A percentile compares a stretch with the other conserved stretches of the same genome.
Conservation (phyloP, 37 sponge, comb jelly and placozoan genomes). For the Beroe forskalii region DNA sequence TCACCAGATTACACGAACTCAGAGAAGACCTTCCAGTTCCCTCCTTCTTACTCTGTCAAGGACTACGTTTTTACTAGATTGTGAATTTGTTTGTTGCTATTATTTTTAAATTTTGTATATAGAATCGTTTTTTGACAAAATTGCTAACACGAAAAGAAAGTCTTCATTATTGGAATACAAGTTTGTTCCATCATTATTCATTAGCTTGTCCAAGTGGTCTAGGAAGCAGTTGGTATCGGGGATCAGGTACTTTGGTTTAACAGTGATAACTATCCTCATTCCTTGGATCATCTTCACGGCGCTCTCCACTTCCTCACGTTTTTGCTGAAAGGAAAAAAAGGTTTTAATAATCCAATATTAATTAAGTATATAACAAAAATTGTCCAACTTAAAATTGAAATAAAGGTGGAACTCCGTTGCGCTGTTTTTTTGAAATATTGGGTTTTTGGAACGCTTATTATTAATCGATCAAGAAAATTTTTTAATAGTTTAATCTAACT, state of each 20-base stretch:
- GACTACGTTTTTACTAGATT: not conserved
- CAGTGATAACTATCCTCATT: constrained; percentile 21
- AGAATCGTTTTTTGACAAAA: too few relatives aligned
- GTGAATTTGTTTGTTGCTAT: not conserved
- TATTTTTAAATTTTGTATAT: too few relatives aligned
- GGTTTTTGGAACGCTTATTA: too few relatives aligned
- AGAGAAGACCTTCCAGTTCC: not conserved
- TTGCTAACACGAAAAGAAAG: too few relatives aligned
- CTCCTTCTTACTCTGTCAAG: not conserved
- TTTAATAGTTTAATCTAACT: too few relatives aligned
- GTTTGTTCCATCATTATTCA: not conserved
- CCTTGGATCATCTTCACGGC: constrained; percentile 54
- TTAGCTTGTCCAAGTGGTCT: not conserved
- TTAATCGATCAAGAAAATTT: too few relatives aligned
- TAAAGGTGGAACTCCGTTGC: too few relatives aligned
- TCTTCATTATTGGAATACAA: too few relatives aligned
- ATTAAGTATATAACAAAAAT: too few relatives aligned
- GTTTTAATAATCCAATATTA: too few relatives aligned
- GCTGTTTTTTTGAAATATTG: too few relatives aligned
- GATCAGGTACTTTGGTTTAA: constrained; percentile 39
- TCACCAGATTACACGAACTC: not conserved
- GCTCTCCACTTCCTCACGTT: not conserved
- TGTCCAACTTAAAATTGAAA: too few relatives aligned
- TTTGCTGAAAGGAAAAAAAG: not conserved
- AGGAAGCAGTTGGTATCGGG: constrained; percentile 64